Evolutionary conservation across 2,797 vertebrate species (phyloP), one percentile per base, ranked within the genome.

Genomic region (Chelon auratus): DNA sequence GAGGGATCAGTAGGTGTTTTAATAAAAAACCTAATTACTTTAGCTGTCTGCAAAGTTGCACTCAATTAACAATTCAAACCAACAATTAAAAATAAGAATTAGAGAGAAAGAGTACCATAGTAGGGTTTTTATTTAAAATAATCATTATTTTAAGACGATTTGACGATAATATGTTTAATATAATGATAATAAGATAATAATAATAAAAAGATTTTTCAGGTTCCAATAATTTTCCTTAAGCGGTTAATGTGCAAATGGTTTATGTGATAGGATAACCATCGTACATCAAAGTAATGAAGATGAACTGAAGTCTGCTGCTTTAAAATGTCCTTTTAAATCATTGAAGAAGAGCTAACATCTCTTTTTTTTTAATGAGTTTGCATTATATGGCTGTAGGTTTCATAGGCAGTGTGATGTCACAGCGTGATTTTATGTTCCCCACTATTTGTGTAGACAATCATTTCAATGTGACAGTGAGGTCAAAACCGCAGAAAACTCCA

Each of bases 11-110:
- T 42, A 43, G n/a, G 43, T 22, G 26, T 60, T 61, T 26, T 26
- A 3, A 33, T 33, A 33, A 33, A 33, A 33, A 33, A 26, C 24
- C 0, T 26, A 26, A 22, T 22, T 6, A 30, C 30, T 39, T 39
- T 39, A 40, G 24, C 4, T 24, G 0, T 55, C 42, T 20, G 42
- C 7, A 12, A 52, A 62, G 9, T 53, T 48, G 22, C 2, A 4
- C 22, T 24, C 20, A 51, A 17, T 39, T 54, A 42, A n/a, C 10
- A 63, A 74, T 63, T 59, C 11, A 62, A 59, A 62, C 1, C 18
- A 39, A 51, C 14, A 58, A 65, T 40, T 15, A 9, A 66, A 30
- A 30, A 40, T 43, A 2, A 57, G 22, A 40, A 22, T 8, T 7
- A 42, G 24, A 58, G 15, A 43, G 42, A 43, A 5, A 43, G 14